phyloP scores from a whole-genome alignment of 2,888 invertebrate species.

The Caenorhabditis virilis region DNA sequence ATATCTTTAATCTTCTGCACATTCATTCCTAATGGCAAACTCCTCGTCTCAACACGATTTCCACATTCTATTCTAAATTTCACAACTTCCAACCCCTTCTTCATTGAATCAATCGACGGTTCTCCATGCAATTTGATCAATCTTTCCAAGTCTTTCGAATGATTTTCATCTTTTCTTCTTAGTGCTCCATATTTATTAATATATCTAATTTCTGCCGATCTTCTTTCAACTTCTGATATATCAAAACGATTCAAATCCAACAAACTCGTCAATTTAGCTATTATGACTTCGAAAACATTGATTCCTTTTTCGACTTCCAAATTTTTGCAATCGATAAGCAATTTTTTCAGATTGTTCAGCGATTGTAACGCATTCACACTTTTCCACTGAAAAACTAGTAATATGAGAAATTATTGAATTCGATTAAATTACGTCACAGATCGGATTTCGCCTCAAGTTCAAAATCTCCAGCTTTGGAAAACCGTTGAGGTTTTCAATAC shows the following conservation, averaged over 20 bases:
- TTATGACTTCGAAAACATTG: slow-evolving; percentile 42
- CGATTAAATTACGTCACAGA: neutral
- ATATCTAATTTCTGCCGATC: slow-evolving; percentile 52
- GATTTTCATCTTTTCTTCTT: slow-evolving; percentile 15
- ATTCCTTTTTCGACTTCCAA: slow-evolving; percentile 41
- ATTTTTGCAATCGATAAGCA: slow-evolving; percentile 38
- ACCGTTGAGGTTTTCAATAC: slow-evolving; percentile 12
- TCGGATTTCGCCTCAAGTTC: slow-evolving; percentile 34
- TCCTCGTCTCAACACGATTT: slow-evolving; percentile 24
- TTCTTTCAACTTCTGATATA: slow-evolving; percentile 45
- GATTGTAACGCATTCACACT: slow-evolving; percentile 35
- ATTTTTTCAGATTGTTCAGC: slow-evolving; percentile 25
- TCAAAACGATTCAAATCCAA: slow-evolving; percentile 53
- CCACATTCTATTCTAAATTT: slow-evolving; percentile 31
- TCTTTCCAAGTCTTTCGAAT: slow-evolving; percentile 42
- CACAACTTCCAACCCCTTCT: slow-evolving; percentile 34
- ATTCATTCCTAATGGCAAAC: slow-evolving; percentile 30
- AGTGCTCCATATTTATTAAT: slow-evolving; percentile 47
- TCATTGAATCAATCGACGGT: slow-evolving; percentile 30
- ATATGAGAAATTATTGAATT: no score
- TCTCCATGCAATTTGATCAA: slow-evolving; percentile 32
- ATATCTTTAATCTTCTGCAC: slow-evolving; percentile 42
- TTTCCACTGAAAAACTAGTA: slow-evolving; percentile 32
- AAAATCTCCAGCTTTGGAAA: slow-evolving; percentile 39
- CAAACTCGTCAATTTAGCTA: slow-evolving; percentile 49